A percentile compares a stretch with the other conserved stretches of the same genome.
Evolutionary conservation across 2,113 vertebrate species (phyloP).

Genomic region (Gavialis gangeticus): DNA sequence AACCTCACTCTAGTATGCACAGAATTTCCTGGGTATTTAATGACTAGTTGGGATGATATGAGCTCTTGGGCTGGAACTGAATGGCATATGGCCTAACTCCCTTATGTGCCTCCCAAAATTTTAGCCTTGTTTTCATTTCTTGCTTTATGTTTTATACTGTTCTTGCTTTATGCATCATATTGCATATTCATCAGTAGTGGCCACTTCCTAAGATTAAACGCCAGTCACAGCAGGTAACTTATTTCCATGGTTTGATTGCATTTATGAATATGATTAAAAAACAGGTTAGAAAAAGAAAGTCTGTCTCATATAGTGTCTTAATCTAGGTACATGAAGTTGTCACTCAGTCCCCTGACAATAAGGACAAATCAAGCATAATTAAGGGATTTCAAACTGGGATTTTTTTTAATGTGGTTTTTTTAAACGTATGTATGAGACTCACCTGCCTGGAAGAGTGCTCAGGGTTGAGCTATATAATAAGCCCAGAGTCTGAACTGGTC

Average conservation of each 20-base stretch:
- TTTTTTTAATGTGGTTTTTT: neutral
- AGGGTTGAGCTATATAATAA: too few relatives aligned
- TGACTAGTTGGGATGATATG: neutral
- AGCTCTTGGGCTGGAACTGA: neutral
- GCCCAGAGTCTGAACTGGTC: too few relatives aligned
- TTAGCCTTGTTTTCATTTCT: neutral
- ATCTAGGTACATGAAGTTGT: neutral
- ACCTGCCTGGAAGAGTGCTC: too few relatives aligned
- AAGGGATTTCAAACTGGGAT: neutral
- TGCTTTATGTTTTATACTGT: neutral
- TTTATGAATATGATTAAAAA: neutral
- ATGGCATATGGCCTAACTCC: neutral
- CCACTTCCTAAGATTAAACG: neutral
- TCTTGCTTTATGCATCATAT: neutral
- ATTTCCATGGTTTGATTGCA: neutral
- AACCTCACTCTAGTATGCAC: neutral
- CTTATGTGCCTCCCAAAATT: neutral
- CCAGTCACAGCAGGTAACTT: neutral
- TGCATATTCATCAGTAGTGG: neutral
- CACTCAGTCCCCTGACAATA: neutral
- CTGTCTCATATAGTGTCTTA: neutral
- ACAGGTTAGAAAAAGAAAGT: neutral
- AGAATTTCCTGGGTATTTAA: neutral
- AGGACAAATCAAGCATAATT: neutral
- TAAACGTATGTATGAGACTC: neutral